phyloP scores from a whole-genome alignment of 2,888 invertebrate genomes.

The Sussaba pulchella region DNA sequence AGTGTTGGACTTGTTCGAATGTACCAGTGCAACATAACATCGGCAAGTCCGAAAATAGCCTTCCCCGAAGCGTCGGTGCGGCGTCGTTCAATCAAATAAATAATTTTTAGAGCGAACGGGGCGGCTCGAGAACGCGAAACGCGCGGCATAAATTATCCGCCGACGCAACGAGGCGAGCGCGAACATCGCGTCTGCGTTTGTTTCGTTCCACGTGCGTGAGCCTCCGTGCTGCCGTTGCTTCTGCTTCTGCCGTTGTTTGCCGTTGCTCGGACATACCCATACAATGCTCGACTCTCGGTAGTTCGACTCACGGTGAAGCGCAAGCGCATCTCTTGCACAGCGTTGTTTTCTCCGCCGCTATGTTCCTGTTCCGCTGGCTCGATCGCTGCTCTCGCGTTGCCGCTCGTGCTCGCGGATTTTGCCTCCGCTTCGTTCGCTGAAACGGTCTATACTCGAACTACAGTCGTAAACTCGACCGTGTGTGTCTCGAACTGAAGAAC shows the following conservation, averaged over 20 bases:
- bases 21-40: conserved; percentile 56
- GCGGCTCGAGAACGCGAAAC: conserved; percentile 73
- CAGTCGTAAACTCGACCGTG: conserved; percentile 31
- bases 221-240: not conserved
- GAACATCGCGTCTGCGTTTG: conserved; percentile 24
- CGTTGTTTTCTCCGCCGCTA: too few species aligned
- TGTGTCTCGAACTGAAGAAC: conserved; percentile 10
- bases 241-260: not conserved
- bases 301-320: not conserved
- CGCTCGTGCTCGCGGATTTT: too few species aligned
- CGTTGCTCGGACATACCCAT: not conserved
- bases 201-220: conserved; percentile 1
- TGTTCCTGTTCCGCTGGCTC: too few species aligned
- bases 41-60: conserved; percentile 71
- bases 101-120: conserved; percentile 78
- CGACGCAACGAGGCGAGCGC: conserved; percentile 72
- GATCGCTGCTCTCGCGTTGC: too few species aligned
- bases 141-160: conserved; percentile 80
- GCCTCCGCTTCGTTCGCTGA: not conserved
- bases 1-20: conserved; percentile 49
- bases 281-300: not conserved
- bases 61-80: conserved; percentile 73
- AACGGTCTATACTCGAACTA: not conserved
- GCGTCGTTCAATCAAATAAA: conserved; percentile 79
- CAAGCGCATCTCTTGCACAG: too few species aligned